A percentile compares a stretch with the other conserved stretches of the same genome.
phyloP scores from a whole-genome alignment of 1,140 invertebrate genomes.

The Cyrtorhinus lividipennis region DNA sequence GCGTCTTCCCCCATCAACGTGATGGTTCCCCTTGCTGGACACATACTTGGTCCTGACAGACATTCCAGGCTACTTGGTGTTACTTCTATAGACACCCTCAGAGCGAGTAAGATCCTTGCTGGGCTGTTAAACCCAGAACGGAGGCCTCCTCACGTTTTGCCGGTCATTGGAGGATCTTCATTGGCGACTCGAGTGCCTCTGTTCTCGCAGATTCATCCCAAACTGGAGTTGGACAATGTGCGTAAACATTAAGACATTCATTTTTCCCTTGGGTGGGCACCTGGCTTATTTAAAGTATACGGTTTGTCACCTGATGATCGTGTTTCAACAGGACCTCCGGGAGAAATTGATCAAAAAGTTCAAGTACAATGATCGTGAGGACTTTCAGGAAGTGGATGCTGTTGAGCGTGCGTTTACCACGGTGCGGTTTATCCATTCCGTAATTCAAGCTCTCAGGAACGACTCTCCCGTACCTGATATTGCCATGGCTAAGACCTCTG shows the following conservation, averaged over 20 bases:
- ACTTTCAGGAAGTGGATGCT: background rate
- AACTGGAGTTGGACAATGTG: no score
- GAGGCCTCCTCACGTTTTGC: background rate
- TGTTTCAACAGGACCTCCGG: background rate
- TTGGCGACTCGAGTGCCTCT: background rate
- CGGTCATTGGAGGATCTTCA: background rate
- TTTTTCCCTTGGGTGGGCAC: no score
- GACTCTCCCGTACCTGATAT: constrained; percentile 35
- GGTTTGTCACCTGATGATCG: no score
- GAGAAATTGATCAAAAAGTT: background rate
- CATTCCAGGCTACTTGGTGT: background rate
- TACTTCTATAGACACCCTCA: background rate
- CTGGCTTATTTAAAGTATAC: no score
- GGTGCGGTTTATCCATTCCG: constrained; percentile 31
- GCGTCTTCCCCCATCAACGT: background rate
- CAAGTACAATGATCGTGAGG: background rate
- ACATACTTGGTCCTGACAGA: background rate
- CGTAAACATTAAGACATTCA: no score
- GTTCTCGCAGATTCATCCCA: background rate
- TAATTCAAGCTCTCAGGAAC: constrained; percentile 29
- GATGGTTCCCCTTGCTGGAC: background rate
- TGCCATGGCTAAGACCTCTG: constrained; percentile 35
- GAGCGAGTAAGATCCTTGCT: background rate
- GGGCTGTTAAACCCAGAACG: background rate
- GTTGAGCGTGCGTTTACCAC: background rate